Conservation (phyloP, 2,113 vertebrate genomes). For the Paramisgurnus dabryanus region DNA sequence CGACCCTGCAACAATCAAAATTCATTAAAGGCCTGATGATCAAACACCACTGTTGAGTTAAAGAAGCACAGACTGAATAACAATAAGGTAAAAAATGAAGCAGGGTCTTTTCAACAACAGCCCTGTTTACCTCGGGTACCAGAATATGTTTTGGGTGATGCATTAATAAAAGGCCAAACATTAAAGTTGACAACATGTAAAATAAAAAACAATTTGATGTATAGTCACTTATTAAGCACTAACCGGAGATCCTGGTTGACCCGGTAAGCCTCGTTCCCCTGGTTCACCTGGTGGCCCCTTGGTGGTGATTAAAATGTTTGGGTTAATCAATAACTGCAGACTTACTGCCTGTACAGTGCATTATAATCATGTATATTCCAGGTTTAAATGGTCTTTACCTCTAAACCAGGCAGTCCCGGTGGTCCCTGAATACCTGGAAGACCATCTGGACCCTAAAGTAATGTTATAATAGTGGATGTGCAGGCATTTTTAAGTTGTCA, state of each 20-base stretch:
- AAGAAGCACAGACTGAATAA: not conserved
- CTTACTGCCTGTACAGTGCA: not conserved
- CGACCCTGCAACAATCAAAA: constrained; percentile 69
- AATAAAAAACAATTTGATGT: too few relatives aligned
- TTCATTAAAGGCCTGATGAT: not conserved
- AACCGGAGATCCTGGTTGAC: constrained; percentile 73
- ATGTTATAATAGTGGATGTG: constrained; percentile 20
- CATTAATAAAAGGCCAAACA: too few relatives aligned
- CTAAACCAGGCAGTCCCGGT: constrained; percentile 66
- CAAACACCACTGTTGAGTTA: not conserved
- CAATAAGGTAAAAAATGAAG: not conserved
- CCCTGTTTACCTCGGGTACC: too few relatives aligned
- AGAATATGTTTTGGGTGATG: too few relatives aligned
- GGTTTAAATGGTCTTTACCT: constrained; percentile 65
- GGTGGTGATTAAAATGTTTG: not conserved
- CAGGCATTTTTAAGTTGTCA: not conserved
- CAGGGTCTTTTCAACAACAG: too few relatives aligned
- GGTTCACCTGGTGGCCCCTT: constrained; percentile 76
- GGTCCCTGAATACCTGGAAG: constrained; percentile 73
- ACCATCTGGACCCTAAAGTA: constrained; percentile 76
- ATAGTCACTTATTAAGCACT: constrained; percentile 38
- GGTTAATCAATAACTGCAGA: not conserved
- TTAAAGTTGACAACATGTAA: too few relatives aligned
- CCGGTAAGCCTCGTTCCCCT: constrained; percentile 72
- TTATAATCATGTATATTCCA: not conserved